Evolutionary conservation across 2,888 invertebrate genomes (phyloP).

Genomic region (Caenorhabditis japonica): DNA sequence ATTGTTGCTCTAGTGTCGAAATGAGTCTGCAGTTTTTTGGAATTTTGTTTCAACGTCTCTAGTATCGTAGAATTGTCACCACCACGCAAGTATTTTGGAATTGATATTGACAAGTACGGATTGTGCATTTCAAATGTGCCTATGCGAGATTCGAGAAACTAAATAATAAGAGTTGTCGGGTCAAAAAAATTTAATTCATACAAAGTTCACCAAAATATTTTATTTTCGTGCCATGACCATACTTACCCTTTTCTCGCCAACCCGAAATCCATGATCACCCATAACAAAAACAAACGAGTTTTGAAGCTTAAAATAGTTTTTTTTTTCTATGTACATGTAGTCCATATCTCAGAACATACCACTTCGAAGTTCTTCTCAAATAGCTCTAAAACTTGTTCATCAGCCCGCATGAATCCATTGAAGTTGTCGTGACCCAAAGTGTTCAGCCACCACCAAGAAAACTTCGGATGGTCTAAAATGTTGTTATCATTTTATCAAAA

Average conservation of each 20-base stretch:
- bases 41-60: slow-evolving; percentile 45
- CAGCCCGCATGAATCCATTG: slow-evolving; percentile 55
- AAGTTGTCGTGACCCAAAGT: slow-evolving; percentile 53
- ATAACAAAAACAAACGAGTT: slow-evolving; percentile 60
- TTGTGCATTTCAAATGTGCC: slow-evolving; percentile 56
- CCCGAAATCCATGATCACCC: slow-evolving; percentile 62
- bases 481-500: no score
- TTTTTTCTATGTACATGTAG: no score
- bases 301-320: slow-evolving; percentile 49
- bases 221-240: no score
- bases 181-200: no score
- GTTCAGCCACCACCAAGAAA: slow-evolving; percentile 60
- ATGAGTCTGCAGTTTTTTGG: slow-evolving; percentile 53
- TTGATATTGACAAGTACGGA: slow-evolving; percentile 53
- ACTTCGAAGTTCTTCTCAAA: slow-evolving; percentile 44
- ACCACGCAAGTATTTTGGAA: slow-evolving; percentile 54
- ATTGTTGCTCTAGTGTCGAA: slow-evolving; percentile 58
- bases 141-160: slow-evolving; percentile 30
- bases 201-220: no score
- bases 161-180: no score
- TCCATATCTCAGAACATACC: no score
- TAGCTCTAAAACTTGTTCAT: slow-evolving; percentile 49
- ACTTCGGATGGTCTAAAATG: slow-evolving; percentile 54
- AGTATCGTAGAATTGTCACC: slow-evolving; percentile 18
- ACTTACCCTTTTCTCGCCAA: slow-evolving; percentile 31